Evolutionary conservation across 2,888 invertebrate genomes (phyloP), one percentile per base, ranked within the genome.

Genomic region (Pseudanteris insignis): DNA sequence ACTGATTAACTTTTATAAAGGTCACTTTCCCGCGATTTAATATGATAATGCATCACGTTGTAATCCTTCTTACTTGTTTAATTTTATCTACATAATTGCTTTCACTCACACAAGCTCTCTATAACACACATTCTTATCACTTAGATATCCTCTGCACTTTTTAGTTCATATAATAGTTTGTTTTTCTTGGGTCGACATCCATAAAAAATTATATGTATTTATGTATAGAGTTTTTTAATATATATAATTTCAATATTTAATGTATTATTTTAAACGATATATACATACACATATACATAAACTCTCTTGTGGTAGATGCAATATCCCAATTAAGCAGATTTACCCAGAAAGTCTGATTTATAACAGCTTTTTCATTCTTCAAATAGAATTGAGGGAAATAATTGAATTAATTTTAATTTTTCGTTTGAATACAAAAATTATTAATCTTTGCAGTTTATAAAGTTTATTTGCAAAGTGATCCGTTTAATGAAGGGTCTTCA

Each of bases 21-120:
- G 59, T 60, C 59, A 60, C 59, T 60, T 60, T 60, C 41, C 47
- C 59, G 59, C 59, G 59, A 60, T 60, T 60, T 40, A 47, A 43
- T 46, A 43, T 53, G 47, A 53, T 60, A 53, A 53, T 46, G 36
- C 53, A 60, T 60, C 59, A 60, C 59, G 59, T 51, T 41, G 26
- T 46, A 41, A 53, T 59, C 32, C 30, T 41, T 24, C 41, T 48
- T 25, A 38, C 28, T 54, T 30, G 18, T 7, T 26, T 44, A 57
- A 57, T 57, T n/a, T 48, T 55, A 15, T 43, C 36, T 48, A 57
- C 25, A 30, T 36, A 30, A 34, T 25, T 21, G 21, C 13, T 11
- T 21, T 13, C 50, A 7, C 24, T 47, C 59, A 10, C 33, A 41
- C 36, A 15, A 43, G 29, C 33, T 13, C 30, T 32, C 37, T 30